Evolutionary conservation across 2,113 vertebrate genomes (phyloP).

Genomic region (Vidua chalybeata): DNA sequence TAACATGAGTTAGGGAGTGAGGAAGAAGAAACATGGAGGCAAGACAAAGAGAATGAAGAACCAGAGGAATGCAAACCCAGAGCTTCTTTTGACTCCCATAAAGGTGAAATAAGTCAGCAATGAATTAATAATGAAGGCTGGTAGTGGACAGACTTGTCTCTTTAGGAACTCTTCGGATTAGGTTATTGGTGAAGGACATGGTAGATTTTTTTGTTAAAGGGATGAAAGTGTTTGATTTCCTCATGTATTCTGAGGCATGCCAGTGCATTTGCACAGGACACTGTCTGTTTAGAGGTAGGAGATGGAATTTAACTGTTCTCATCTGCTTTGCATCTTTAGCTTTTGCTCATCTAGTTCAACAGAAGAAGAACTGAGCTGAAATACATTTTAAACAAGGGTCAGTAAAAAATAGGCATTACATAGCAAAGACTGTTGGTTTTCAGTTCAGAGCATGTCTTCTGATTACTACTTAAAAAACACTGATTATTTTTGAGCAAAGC

Average conservation of each 20-base stretch:
- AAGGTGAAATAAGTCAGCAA: not conserved
- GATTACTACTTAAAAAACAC: not conserved
- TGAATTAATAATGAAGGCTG: not conserved
- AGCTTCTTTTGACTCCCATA: not conserved
- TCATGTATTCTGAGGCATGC: not conserved
- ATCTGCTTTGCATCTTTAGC: not conserved
- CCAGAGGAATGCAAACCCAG: not conserved
- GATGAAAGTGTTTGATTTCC: not conserved
- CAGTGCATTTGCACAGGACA: not conserved
- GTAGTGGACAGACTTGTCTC: not conserved
- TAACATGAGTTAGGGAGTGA: not conserved
- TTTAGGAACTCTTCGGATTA: not conserved
- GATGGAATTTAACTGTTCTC: not conserved
- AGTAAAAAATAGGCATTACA: not conserved
- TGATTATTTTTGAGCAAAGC: not conserved
- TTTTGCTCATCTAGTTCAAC: not conserved
- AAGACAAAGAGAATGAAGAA: not conserved
- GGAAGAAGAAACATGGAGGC: not conserved
- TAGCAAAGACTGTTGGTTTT: not conserved
- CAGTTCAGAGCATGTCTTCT: not conserved
- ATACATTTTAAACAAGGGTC: not conserved
- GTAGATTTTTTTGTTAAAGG: not conserved
- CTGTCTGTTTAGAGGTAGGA: not conserved
- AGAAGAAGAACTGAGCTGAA: not conserved
- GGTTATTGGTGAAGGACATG: not conserved